phyloP scores from a whole-genome alignment of 1,140 invertebrate species.

The Polyergus mexicanus region DNA sequence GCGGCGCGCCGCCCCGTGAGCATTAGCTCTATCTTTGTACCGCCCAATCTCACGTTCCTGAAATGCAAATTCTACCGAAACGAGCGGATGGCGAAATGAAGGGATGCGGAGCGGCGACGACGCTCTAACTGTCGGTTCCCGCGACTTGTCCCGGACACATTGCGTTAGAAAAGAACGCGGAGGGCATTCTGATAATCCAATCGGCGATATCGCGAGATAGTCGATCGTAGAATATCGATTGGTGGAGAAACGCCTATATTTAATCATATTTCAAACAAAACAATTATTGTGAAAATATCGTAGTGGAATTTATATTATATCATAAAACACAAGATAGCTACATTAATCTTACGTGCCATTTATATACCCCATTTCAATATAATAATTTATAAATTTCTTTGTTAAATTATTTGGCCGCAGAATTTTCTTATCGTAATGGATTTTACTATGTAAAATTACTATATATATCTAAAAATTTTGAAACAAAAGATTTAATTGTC shows the following conservation, averaged over 20 bases:
- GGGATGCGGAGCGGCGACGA: conserved; percentile 76
- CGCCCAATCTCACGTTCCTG: conserved; percentile 81
- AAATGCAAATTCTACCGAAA: conserved; percentile 83
- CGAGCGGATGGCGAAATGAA: conserved; percentile 81
- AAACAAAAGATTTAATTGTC: background rate
- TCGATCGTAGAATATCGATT: background rate
- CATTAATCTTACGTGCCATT: background rate
- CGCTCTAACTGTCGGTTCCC: conserved; percentile 76
- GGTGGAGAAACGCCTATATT: background rate
- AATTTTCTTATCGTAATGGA: background rate
- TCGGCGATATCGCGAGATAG: background rate
- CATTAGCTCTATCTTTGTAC: conserved; percentile 81
- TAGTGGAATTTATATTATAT: background rate
- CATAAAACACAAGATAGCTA: background rate
- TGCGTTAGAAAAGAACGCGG: background rate
- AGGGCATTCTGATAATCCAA: background rate
- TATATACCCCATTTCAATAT: too few species aligned
- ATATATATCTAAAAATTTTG: background rate
- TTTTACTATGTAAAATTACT: background rate
- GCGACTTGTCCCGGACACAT: conserved; percentile 63
- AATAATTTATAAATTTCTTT: background rate
- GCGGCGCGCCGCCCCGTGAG: conserved; percentile 72
- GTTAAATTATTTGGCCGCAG: background rate
- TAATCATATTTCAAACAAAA: background rate
- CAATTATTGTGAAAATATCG: background rate